Percentiles rank a stretch among this genome's conserved stretches.
Evolutionary conservation across 2,113 vertebrate species (phyloP).

Genomic region (Bostrychus sinensis): DNA sequence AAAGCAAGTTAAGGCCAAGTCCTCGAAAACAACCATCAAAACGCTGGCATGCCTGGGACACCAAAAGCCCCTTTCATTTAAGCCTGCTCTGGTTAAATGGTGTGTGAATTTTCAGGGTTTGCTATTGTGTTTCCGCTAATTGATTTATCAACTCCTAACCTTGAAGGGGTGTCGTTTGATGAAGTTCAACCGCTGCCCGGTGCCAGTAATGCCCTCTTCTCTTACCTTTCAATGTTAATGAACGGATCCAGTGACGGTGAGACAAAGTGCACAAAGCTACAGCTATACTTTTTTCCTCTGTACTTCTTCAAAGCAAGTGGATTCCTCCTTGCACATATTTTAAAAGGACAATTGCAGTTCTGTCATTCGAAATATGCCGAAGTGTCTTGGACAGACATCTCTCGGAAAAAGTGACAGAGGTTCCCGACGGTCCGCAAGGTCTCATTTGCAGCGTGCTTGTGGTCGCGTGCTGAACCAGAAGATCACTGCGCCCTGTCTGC

Average conservation of each 20-base stretch:
- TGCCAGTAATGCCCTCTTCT: neutral
- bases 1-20: conserved; percentile 40
- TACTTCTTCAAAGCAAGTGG: neutral
- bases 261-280: neutral
- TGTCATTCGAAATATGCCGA: conserved; percentile 45
- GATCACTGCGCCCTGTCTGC: conserved; percentile 55
- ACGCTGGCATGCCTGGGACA: conserved; percentile 35
- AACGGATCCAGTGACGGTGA: conserved; percentile 8
- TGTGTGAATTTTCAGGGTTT: conserved; percentile 16
- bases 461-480: conserved; percentile 53
- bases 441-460: conserved; percentile 70
- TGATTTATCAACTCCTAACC: conserved; percentile 39
- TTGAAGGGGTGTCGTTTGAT: conserved; percentile 3
- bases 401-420: conserved; percentile 70
- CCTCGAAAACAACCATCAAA: conserved; percentile 38
- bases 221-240: conserved; percentile 10
- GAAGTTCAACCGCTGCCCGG: conserved; percentile 7
- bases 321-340: neutral
- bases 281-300: neutral
- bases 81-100: conserved; percentile 21
- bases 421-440: conserved; percentile 54
- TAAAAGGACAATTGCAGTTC: conserved; percentile 13
- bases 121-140: conserved; percentile 38
- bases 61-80: conserved; percentile 57
- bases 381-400: conserved; percentile 51